Percentiles rank a stretch among this genome's conserved stretches.
phyloP scores from a whole-genome alignment of 2,888 invertebrate genomes.

The Lepidocyrtoides sp. region DNA sequence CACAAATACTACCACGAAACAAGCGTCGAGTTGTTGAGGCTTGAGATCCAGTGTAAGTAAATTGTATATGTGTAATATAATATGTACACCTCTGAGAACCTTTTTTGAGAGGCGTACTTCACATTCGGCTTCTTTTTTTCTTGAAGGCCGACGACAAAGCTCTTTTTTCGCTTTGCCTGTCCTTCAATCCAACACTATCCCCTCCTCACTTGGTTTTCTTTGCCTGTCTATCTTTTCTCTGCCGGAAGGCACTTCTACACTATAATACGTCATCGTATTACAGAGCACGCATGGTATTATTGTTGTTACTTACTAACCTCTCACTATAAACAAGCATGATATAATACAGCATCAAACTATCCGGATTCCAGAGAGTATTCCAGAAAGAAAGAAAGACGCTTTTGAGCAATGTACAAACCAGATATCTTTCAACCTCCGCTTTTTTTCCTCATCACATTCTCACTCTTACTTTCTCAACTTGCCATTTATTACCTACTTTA shows the following conservation, averaged over 20 bases:
- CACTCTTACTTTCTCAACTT: conserved; percentile 20
- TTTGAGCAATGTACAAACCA: not conserved
- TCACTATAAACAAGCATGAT: not conserved
- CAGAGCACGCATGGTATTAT: not conserved
- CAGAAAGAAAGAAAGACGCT: not conserved
- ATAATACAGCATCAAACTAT: not conserved
- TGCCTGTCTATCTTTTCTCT: conserved; percentile 42
- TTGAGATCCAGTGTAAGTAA: no score
- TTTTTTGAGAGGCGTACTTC: not conserved
- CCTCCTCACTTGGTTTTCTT: conserved; percentile 10
- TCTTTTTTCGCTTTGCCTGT: conserved; percentile 5
- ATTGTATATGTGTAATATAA: no score
- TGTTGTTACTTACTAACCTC: not conserved
- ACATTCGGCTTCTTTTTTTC: not conserved
- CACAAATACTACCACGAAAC: no score
- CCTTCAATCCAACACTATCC: not conserved
- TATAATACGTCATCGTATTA: not conserved
- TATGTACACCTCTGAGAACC: not conserved
- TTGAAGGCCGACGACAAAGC: not conserved
- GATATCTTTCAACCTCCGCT: conserved; percentile 26
- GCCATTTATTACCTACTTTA: conserved; percentile 68
- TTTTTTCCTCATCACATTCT: conserved; percentile 52
- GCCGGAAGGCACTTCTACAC: conserved; percentile 54
- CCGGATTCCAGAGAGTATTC: not conserved
- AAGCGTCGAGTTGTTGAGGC: no score